Percentiles rank a stretch among this genome's conserved stretches.
Evolutionary conservation across 2,113 vertebrate species (phyloP).

Genomic region (Illadopsis cleaveri): DNA sequence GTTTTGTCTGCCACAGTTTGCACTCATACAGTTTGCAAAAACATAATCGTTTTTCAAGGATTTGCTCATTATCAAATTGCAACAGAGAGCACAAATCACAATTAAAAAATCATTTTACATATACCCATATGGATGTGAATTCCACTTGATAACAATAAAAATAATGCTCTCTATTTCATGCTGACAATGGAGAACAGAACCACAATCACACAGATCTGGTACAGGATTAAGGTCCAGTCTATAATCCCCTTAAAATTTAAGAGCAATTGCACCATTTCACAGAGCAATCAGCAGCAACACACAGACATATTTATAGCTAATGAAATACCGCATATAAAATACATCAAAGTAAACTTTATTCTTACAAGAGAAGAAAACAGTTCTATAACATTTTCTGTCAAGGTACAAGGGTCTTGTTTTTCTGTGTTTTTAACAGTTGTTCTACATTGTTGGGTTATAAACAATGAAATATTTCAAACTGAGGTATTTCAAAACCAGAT

Average conservation of each 20-base stretch:
- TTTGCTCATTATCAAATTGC: background rate
- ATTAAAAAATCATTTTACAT: background rate
- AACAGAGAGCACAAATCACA: background rate
- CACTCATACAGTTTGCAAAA: background rate
- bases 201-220: background rate
- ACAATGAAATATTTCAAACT: background rate
- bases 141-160: background rate
- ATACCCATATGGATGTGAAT: background rate
- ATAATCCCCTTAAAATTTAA: background rate
- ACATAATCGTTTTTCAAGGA: background rate
- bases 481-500: background rate
- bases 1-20: constrained; percentile 1
- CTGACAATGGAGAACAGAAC: background rate
- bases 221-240: background rate
- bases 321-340: background rate
- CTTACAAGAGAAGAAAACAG: background rate
- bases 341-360: background rate
- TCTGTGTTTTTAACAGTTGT: background rate
- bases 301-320: background rate
- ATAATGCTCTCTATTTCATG: background rate
- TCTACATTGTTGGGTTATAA: background rate
- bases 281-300: background rate
- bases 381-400: background rate
- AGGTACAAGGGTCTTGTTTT: background rate
- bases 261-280: background rate